Percentiles rank a stretch among this genome's conserved stretches.
phyloP scores from a whole-genome alignment of 2,797 vertebrate species.

The Lepus townsendii region DNA sequence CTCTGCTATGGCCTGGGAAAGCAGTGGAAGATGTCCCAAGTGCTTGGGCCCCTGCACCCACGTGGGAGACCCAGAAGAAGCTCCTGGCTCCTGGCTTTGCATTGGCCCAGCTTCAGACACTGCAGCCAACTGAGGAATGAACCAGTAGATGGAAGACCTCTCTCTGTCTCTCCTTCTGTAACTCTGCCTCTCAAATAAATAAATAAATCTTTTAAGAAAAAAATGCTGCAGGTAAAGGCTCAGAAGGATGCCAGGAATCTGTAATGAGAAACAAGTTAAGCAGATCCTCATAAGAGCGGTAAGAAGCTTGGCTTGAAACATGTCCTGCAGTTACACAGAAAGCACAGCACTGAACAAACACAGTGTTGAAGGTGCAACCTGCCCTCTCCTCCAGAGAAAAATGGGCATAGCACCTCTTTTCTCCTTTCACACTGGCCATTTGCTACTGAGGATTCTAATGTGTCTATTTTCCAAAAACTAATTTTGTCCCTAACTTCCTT shows the following conservation, averaged over 20 bases:
- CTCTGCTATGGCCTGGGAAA: no score
- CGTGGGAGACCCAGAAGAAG: no score
- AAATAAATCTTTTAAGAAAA: no score
- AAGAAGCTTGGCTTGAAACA: background rate
- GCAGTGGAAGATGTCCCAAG: no score
- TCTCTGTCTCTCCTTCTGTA: no score
- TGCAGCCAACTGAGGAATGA: no score
- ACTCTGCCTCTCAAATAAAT: no score
- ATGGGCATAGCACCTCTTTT: background rate
- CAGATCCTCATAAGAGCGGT: background rate
- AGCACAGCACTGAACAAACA: background rate
- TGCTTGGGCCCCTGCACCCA: no score
- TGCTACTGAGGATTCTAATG: background rate
- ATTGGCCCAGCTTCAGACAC: no score
- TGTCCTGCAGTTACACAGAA: background rate
- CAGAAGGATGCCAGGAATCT: background rate
- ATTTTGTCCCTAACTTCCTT: background rate
- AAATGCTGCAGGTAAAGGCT: background rate
- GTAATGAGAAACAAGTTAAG: background rate
- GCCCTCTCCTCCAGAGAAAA: background rate
- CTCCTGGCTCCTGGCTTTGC: no score
- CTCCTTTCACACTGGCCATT: background rate
- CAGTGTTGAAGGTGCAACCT: background rate
- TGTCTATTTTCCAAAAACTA: background rate
- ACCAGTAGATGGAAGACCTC: no score